Base-by-base conservation (phyloP, 92 coral and sea anemone species). In the Porites evermanni region DNA sequence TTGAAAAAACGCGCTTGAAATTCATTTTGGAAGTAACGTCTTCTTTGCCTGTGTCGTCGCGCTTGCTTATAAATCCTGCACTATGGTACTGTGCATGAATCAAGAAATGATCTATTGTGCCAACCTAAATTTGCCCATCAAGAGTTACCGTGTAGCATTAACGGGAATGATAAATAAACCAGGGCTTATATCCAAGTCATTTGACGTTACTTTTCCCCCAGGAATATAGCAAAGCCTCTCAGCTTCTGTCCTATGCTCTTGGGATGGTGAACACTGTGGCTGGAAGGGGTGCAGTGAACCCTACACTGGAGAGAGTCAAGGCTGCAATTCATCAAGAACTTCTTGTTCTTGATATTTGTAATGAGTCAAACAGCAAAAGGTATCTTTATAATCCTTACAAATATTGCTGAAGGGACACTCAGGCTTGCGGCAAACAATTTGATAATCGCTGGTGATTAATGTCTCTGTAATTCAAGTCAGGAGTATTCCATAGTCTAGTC, bases 271-370 rank as follows among this genome's bases (percentile, higher is more conserved):
- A 84, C 51, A 89, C 81, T 53, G 75, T 88, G 7, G 79, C 87
- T 4, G 80, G 88, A 2, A 80, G 86, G 64, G 70, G 83, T 50
- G 83, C 91, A 17, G 81, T 20, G 2, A 77, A 53, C n/a, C 65
- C 82, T 56, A 79, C 82, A 11, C 70, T 93, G 18, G 95, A 94
- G 64, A 92, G 84, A 89, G 93, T 92, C 47, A 92, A 79, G 76
- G 59, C 91, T 20, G 93, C 89, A 12, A 68, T 94, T 73, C 95
- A 94, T 74, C 98, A 92, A 79, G 98, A 94, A 71, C 88, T 92
- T n/a, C 90, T 94, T 79, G 88, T 94, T 6, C 77, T 93, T 59
- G 94, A 93, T 53, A 77, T 94, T 20, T 75, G 74, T 23, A 93
- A 89, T 32, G 89, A 89, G 68, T 52, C 80, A 21, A 79, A 79